phyloP scores from a whole-genome alignment of 2,113 vertebrate genomes.

The Clarias macrocephalus region DNA sequence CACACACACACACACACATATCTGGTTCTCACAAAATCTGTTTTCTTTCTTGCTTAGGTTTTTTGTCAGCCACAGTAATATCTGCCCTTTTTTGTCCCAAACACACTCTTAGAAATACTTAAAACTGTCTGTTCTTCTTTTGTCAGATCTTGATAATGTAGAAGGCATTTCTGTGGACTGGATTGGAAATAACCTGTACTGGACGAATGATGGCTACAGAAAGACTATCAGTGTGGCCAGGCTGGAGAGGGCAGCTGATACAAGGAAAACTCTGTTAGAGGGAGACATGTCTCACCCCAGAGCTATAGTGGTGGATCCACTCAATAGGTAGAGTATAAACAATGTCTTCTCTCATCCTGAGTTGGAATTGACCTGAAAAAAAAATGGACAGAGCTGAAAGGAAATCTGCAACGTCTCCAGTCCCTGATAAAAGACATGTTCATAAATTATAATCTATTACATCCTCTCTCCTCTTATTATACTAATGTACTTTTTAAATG shows the following conservation, averaged over 20 bases:
- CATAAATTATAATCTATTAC: background rate
- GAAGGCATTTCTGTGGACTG: conserved; percentile 98
- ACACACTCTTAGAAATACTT: background rate
- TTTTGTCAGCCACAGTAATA: background rate
- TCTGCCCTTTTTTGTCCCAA: background rate
- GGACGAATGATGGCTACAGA: conserved; percentile 96
- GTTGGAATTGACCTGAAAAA: background rate
- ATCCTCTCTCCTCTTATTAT: background rate
- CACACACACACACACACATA: no score
- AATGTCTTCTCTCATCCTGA: background rate
- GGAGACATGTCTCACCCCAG: conserved; percentile 97
- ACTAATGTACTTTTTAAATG: background rate
- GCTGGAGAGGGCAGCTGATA: conserved; percentile 89
- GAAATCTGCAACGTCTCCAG: background rate
- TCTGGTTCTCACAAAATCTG: background rate
- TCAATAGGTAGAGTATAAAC: conserved; percentile 80
- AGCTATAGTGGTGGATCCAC: conserved; percentile 94
- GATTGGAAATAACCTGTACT: conserved; percentile 97
- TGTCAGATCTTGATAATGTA: conserved; percentile 92
- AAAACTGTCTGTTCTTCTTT: conserved; percentile 9
- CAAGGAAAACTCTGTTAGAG: conserved; percentile 89
- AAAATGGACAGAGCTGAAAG: background rate
- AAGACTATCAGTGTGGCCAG: conserved; percentile 95
- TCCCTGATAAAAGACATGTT: background rate
- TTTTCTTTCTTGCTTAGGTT: background rate